Evolutionary conservation across 2,113 vertebrate genomes (phyloP), one percentile per base, ranked within the genome.

Genomic region (Terrapene triunguis): DNA sequence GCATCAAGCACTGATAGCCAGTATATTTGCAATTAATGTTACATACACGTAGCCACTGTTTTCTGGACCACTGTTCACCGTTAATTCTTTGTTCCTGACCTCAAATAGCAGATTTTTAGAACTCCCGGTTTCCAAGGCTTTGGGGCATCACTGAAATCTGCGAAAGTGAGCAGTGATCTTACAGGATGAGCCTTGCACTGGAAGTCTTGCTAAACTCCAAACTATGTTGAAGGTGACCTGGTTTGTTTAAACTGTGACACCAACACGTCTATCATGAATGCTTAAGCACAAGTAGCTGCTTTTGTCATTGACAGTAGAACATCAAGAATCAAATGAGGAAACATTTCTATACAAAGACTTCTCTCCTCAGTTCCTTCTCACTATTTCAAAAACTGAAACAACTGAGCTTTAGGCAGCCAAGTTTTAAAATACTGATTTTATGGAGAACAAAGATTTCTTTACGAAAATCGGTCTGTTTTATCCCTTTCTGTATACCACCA

Each of bases 381-480:
- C 3, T 12, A 16, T 55, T 48, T 84, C 82, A 93, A 29, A 87
- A 93, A 86, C 4, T 25, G 1, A 86, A 93, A 91, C 84, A 76
- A 38, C 48, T 48, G 4, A 12, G 14, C 25, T 19, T 21, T 47
- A 88, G 59, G 25, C 59, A 4, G 9, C 86, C 14, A 27, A 9
- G 35, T 72, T 55, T 65, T 79, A 50, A 76, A 13, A 11, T 54
- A 25, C 5, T 51, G 55, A 72, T 84, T 91, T 55, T 51, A 44
- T 9, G 29, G 84, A 88, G 4, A 84, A 3, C 47, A 51, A 35
- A 84, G 8, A 1, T 82, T 29, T 57, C 10, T 48, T 24, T 47
- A 86, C 2, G 51, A 27, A 54, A 91, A 80, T 4, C 9, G 6
- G 0, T 69, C 1, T 3, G 5, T 0, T 0, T 42, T 24, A 87